These are phyloP conservation scores for Agonopterix alstromeriana DNA, from an alignment of 2,888 invertebrate species.

Conservation along the genomic window DNA sequence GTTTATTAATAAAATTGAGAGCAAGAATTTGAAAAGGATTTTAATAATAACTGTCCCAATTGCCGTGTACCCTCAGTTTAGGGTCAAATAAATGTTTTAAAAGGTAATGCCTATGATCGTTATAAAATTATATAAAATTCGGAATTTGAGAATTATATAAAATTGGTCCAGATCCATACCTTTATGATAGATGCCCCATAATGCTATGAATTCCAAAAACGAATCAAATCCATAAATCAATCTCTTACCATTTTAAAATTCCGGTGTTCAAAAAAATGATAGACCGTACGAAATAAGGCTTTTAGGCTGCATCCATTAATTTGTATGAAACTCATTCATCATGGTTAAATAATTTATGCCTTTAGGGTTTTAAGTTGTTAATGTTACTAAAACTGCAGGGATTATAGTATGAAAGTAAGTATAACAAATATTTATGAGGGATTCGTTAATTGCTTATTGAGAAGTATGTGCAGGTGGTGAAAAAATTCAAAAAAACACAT, in stretches of 20 bases:
- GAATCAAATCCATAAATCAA: slow-evolving; percentile 6
- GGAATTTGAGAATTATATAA: neutral
- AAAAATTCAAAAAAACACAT: too few relatives aligned
- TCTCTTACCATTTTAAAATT: slow-evolving; percentile 1
- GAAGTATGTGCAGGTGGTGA: too few relatives aligned
- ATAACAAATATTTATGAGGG: too few relatives aligned
- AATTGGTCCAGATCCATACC: neutral
- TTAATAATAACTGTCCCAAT: too few relatives aligned
- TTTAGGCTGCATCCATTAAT: slow-evolving; percentile 1
- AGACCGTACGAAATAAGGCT: neutral
- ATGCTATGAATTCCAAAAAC: slow-evolving; percentile 2
- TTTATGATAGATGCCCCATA: slow-evolving; percentile 5
- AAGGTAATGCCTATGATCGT: too few relatives aligned
- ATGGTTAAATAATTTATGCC: neutral
- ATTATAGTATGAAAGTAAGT: too few relatives aligned
- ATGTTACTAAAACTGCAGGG: neutral
- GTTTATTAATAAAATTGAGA: too few relatives aligned
- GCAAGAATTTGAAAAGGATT: too few relatives aligned
- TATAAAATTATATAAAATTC: neutral
- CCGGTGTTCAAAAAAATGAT: slow-evolving; percentile 1
- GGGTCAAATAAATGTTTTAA: too few relatives aligned
- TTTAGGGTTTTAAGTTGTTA: neutral
- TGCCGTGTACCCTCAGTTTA: too few relatives aligned
- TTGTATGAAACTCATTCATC: neutral
- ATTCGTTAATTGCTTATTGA: too few relatives aligned